Percentiles rank a stretch among this genome's conserved stretches.
These are phyloP conservation scores for Cyanoramphus novaezelandiae DNA, from an alignment of 2,113 vertebrate genomes.

Conservation along the genomic window DNA sequence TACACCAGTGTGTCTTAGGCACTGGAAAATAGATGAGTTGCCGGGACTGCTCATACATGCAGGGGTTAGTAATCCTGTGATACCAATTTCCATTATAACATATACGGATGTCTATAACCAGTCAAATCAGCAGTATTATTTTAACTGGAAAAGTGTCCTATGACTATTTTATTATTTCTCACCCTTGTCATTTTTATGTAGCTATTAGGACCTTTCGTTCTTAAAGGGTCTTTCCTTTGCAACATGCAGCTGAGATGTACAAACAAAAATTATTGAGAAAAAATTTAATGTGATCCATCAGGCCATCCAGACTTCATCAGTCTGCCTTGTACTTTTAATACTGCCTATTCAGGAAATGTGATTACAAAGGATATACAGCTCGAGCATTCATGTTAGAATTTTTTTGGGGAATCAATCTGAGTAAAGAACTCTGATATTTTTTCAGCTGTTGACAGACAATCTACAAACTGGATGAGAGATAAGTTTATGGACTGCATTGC, in stretches of 20 bases:
- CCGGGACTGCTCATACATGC: background rate
- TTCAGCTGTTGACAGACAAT: background rate
- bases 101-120: background rate
- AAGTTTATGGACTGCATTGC: background rate
- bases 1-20: background rate
- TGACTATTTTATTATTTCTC: background rate
- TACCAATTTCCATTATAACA: background rate
- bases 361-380: background rate
- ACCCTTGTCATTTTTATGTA: background rate
- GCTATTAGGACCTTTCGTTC: background rate
- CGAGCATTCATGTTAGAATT: background rate
- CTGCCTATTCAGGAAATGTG: background rate
- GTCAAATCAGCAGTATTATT: background rate
- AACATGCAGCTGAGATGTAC: background rate
- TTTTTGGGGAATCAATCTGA: background rate
- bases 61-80: background rate
- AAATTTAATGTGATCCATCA: background rate
- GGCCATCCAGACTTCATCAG: background rate
- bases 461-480: background rate
- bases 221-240: background rate
- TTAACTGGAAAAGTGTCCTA: background rate
- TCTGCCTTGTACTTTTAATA: background rate
- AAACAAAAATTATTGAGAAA: background rate
- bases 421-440: background rate
- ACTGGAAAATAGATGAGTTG: background rate